These are phyloP conservation scores for Acleris laterana DNA, from an alignment of 2,888 invertebrate genomes.

Conservation along the genomic window DNA sequence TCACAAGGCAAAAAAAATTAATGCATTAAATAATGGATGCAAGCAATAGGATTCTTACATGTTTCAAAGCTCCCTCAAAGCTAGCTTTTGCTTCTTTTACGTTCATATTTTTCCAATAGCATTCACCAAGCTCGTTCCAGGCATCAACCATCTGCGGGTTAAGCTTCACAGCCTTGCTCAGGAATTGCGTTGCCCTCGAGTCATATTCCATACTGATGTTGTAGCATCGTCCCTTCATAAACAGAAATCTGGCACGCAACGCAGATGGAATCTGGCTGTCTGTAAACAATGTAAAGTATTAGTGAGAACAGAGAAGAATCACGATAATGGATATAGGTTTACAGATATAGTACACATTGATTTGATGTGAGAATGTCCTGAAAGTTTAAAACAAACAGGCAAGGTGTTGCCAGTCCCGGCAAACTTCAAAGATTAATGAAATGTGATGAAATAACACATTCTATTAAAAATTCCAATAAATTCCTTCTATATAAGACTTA, in stretches of 20 bases:
- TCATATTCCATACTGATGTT: constrained; percentile 89
- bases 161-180: constrained; percentile 93
- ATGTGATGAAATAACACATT: too few relatives aligned
- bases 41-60: constrained; percentile 73
- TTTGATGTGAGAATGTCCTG: too few relatives aligned
- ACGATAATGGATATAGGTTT: too few relatives aligned
- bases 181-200: constrained; percentile 88
- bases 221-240: constrained; percentile 89
- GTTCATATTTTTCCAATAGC: constrained; percentile 94
- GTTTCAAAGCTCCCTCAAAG: constrained; percentile 90
- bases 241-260: constrained; percentile 85
- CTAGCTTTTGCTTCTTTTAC: constrained; percentile 91
- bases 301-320: background rate
- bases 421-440: too few relatives aligned
- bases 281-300: constrained; percentile 20
- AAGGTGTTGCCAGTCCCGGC: too few relatives aligned
- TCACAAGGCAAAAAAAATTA: background rate
- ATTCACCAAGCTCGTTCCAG: constrained; percentile 95
- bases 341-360: too few relatives aligned
- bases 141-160: constrained; percentile 92
- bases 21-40: background rate
- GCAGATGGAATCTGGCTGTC: constrained; percentile 65
- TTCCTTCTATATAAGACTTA: too few relatives aligned
- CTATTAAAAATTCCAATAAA: too few relatives aligned
- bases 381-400: too few relatives aligned